Percentiles rank a stretch among this genome's conserved stretches.
These are phyloP conservation scores for Pogonophryne albipinna DNA, from an alignment of 2,797 vertebrate species.

Conservation along the genomic window DNA sequence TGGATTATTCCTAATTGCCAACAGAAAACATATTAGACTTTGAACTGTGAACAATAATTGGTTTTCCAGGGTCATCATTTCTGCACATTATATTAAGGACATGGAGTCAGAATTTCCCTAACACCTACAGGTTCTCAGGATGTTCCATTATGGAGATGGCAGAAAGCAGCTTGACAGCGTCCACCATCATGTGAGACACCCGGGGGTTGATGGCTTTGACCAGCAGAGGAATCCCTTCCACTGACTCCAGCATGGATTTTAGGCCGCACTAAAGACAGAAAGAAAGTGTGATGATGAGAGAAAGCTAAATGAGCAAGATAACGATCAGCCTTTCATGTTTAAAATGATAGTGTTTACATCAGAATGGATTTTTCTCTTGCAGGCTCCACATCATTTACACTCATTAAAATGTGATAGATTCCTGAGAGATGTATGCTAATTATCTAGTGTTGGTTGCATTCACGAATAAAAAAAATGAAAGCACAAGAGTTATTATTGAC, in stretches of 20 bases:
- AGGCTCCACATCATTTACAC: neutral
- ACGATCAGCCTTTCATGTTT: neutral
- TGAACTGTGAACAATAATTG: neutral
- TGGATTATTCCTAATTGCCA: neutral
- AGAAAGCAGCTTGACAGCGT: constrained; percentile 91
- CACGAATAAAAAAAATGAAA: neutral
- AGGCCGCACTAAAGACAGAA: constrained; percentile 86
- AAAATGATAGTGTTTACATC: constrained; percentile 4
- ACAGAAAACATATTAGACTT: neutral
- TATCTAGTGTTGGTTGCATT: neutral
- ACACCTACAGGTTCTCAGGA: constrained; percentile 88
- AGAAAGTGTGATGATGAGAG: neutral
- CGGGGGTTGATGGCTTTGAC: constrained; percentile 90
- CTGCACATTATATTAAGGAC: neutral
- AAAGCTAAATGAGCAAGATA: neutral
- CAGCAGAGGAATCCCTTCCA: constrained; percentile 90
- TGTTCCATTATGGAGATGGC: constrained; percentile 92
- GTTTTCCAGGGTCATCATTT: neutral
- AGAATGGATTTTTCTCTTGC: neutral
- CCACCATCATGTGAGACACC: constrained; percentile 93
- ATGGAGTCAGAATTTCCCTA: neutral
- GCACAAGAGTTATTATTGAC: neutral
- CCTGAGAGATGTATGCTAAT: too few species aligned
- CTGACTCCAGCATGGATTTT: constrained; percentile 90
- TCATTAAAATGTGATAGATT: too few species aligned